Evolutionary conservation across 2,797 vertebrate species (phyloP).

Genomic region (Brachyalestes nurse): DNA sequence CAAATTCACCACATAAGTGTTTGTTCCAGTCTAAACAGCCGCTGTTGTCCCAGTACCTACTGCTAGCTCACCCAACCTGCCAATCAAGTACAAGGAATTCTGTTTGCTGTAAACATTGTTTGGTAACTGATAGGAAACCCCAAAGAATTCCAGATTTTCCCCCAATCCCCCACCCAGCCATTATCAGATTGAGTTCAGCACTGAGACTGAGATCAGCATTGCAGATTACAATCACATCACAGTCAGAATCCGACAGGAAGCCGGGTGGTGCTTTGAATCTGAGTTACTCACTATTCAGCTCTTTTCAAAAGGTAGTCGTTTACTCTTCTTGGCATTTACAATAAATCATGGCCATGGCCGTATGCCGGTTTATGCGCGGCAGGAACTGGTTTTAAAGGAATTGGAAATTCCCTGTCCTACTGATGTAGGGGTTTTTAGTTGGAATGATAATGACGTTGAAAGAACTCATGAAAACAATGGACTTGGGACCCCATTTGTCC

Average conservation of each 20-base stretch:
- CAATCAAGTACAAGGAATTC: conserved; percentile 23
- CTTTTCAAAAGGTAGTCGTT: not conserved
- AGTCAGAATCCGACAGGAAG: conserved; percentile 48
- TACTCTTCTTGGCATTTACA: conserved; percentile 28
- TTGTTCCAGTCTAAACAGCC: not conserved
- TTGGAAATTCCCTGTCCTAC: conserved; percentile 54
- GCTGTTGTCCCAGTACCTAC: not conserved
- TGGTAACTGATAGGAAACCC: conserved; percentile 30
- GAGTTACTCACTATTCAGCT: not conserved
- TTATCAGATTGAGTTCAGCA: conserved; percentile 12
- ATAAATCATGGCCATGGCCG: conserved; percentile 31
- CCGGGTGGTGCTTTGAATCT: not conserved
- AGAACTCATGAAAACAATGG: not conserved
- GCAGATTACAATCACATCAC: conserved; percentile 22
- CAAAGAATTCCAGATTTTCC: conserved; percentile 34
- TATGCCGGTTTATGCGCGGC: conserved; percentile 10
- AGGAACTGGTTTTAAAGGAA: conserved; percentile 48
- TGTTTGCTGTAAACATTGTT: conserved; percentile 16
- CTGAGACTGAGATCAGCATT: not conserved
- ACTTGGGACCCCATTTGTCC: not conserved
- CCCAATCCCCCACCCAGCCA: conserved; percentile 12
- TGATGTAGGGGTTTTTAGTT: conserved; percentile 8
- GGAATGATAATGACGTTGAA: not conserved
- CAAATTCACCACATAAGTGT: not conserved
- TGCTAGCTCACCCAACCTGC: not conserved